A percentile compares a stretch with the other conserved stretches of the same genome.
phyloP scores from a whole-genome alignment of 2,113 vertebrate species.

The Melanerpes formicivorus region DNA sequence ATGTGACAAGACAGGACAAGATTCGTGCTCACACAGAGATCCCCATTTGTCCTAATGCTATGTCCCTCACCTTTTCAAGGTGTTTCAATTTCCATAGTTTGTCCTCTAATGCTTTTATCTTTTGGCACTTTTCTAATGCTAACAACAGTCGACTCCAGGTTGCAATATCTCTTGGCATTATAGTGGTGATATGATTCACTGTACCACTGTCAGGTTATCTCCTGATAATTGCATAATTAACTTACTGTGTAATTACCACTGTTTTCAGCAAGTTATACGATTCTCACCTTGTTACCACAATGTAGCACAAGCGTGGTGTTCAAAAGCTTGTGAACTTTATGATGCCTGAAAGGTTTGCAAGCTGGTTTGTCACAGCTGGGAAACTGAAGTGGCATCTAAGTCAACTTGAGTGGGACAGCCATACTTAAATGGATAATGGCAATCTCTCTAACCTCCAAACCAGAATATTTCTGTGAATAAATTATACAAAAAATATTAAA shows the following conservation, averaged over 20 bases:
- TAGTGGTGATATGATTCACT: not conserved
- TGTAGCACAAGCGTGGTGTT: not conserved
- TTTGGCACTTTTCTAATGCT: not conserved
- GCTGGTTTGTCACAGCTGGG: not conserved
- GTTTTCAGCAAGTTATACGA: not conserved
- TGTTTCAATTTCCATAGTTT: not conserved
- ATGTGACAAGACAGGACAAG: not conserved
- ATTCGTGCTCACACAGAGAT: not conserved
- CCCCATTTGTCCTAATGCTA: fast-evolving
- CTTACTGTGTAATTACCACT: not conserved
- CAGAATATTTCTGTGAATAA: not conserved
- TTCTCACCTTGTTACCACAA: not conserved
- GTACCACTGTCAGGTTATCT: not conserved
- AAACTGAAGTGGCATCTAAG: not conserved
- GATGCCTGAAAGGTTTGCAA: not conserved
- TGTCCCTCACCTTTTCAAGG: not conserved
- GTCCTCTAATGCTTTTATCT: not conserved
- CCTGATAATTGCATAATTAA: constrained; percentile 23
- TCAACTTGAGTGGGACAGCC: not conserved
- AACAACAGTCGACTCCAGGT: not conserved
- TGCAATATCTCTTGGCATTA: not conserved
- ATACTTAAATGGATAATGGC: not conserved
- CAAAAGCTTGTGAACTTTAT: not conserved
- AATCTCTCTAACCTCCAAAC: not conserved
- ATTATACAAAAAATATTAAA: not conserved